phyloP scores from a whole-genome alignment of 2,113 vertebrate genomes.

The Hippotragus niger region DNA sequence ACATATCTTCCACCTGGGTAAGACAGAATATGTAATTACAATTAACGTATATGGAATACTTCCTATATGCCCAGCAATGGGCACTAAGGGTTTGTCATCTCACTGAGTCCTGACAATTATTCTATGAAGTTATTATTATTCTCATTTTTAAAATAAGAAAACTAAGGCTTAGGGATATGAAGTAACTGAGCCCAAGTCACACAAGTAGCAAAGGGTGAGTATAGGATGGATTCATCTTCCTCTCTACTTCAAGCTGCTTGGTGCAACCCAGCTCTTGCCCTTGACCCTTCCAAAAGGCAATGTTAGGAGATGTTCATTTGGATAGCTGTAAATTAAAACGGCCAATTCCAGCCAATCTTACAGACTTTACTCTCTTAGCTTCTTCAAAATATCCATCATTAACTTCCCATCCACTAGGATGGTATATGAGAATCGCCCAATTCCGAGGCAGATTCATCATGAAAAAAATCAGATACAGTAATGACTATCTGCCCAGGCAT shows the following conservation, averaged over 20 bases:
- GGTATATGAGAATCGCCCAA: not conserved
- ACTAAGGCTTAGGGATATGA: not conserved
- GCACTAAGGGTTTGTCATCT: not conserved
- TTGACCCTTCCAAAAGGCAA: not conserved
- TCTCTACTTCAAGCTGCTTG: not conserved
- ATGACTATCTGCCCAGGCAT: not conserved
- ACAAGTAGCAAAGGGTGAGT: not conserved
- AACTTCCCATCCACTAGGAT: not conserved
- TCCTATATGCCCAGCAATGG: not conserved
- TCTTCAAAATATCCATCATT: not conserved
- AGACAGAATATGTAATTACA: not conserved
- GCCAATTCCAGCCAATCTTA: not conserved
- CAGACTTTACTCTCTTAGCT: not conserved
- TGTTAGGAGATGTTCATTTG: not conserved
- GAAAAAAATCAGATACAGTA: not conserved
- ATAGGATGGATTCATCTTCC: not conserved
- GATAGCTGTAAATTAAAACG: not conserved
- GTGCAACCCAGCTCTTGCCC: not conserved
- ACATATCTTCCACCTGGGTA: not conserved
- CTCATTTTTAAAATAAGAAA: slow-evolving; percentile 3
- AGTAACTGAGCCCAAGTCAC: not conserved
- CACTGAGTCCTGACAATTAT: not conserved
- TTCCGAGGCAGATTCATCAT: not conserved
- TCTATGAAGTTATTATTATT: not conserved
- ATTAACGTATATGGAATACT: not conserved